Percentiles rank a stretch among this genome's conserved stretches.
Evolutionary conservation across 2,113 vertebrate species (phyloP).

Genomic region (Phocoena phocoena): DNA sequence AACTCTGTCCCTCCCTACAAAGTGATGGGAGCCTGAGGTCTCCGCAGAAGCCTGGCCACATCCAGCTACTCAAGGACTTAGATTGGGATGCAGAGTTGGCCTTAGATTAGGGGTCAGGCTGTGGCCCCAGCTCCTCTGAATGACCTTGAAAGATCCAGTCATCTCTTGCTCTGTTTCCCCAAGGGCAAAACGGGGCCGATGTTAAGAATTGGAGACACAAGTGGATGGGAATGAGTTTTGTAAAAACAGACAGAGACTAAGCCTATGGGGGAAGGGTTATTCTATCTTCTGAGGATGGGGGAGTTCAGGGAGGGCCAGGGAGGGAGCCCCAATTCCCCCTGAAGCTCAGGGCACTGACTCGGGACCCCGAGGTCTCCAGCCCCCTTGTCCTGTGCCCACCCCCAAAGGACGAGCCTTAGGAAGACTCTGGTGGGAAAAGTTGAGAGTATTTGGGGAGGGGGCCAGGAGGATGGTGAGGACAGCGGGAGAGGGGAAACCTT

Average conservation of each 20-base stretch:
- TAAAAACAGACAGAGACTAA: background rate
- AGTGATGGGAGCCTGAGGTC: background rate
- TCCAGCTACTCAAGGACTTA: background rate
- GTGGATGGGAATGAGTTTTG: background rate
- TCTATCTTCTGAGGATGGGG: background rate
- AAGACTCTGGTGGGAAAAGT: background rate
- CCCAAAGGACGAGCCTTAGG: background rate
- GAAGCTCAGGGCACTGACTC: background rate
- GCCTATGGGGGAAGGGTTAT: background rate
- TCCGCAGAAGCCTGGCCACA: background rate
- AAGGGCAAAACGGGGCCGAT: background rate
- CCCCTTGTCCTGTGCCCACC: background rate
- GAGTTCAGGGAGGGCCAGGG: background rate
- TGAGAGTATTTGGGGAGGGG: background rate
- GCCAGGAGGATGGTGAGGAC: background rate
- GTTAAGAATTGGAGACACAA: background rate
- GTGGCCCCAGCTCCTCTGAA: background rate
- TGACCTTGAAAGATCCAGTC: background rate
- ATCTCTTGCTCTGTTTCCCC: background rate
- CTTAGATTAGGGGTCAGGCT: background rate
- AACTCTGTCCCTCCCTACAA: background rate
- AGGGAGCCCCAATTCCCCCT: no score
- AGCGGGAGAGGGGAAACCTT: background rate
- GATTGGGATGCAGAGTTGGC: background rate
- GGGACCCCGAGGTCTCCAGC: rapidly evolving